Percentiles rank a stretch among this genome's conserved stretches.
Evolutionary conservation across 2,113 vertebrate species (phyloP).

Genomic region (Hyla sarda): DNA sequence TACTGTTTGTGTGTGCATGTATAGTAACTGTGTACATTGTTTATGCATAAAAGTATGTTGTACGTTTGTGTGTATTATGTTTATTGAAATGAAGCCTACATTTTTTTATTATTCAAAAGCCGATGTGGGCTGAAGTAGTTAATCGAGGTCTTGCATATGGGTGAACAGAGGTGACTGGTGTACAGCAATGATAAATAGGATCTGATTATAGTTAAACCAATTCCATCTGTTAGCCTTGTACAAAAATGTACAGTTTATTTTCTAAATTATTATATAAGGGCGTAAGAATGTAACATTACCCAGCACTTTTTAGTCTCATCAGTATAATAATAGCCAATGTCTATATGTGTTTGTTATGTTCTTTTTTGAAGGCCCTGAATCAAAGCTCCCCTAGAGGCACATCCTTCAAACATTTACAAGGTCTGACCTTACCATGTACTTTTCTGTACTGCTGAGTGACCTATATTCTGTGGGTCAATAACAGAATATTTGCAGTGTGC

Average conservation of each 20-base stretch:
- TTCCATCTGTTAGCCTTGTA: not conserved
- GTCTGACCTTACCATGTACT: slow-evolving; percentile 16
- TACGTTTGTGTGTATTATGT: no score
- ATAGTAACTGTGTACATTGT: no score
- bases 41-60: no score
- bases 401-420: not conserved
- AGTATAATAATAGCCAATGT: not conserved
- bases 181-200: not conserved
- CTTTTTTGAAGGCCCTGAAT: not conserved
- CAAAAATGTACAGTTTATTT: not conserved
- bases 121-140: no score
- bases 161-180: not conserved
- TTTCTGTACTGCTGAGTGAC: slow-evolving; percentile 3
- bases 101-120: no score
- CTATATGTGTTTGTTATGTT: not conserved
- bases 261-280: not conserved
- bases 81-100: no score
- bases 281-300: not conserved
- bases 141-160: no score
- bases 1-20: no score
- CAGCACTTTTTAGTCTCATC: not conserved
- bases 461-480: slow-evolving; percentile 37
- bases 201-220: not conserved
- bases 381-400: not conserved
- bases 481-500: not conserved